Evolutionary conservation across 2,888 invertebrate species (phyloP).

Genomic region (Gandaritis pyraliata): DNA sequence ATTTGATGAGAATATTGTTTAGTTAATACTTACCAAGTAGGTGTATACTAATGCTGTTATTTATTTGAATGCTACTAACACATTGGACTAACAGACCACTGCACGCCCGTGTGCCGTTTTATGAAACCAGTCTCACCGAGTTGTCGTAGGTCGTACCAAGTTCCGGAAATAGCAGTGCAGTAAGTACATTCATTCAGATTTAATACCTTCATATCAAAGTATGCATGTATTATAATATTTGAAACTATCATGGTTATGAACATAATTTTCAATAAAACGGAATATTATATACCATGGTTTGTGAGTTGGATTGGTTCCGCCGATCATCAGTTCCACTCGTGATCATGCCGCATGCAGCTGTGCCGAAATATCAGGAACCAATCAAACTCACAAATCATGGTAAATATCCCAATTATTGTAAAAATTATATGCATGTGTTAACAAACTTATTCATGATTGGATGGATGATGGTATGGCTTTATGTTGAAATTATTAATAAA

Average conservation of each 20-base stretch:
- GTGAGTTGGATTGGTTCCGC: too few relatives aligned
- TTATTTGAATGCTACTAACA: constrained; percentile 53
- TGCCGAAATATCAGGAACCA: too few relatives aligned
- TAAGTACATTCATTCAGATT: constrained; percentile 60
- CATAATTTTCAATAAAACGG: too few relatives aligned
- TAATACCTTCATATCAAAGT: neutral
- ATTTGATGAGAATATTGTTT: too few relatives aligned
- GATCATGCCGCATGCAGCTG: too few relatives aligned
- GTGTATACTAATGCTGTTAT: constrained; percentile 19
- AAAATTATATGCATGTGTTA: neutral
- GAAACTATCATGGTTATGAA: too few relatives aligned
- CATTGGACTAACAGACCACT: constrained; percentile 79
- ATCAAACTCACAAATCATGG: too few relatives aligned
- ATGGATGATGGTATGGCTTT: neutral
- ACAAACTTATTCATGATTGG: neutral
- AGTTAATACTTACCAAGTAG: too few relatives aligned
- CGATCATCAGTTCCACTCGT: too few relatives aligned
- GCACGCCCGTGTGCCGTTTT: constrained; percentile 82
- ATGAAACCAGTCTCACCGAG: constrained; percentile 76
- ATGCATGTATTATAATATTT: too few relatives aligned
- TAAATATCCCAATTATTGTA: too few relatives aligned
- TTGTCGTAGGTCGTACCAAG: constrained; percentile 72
- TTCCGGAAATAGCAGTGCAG: constrained; percentile 80
- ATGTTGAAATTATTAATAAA: neutral
- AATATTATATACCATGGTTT: too few relatives aligned